These are phyloP conservation scores for Drosophila eohydei DNA, from an alignment of 2,888 invertebrate genomes.

Conservation along the genomic window DNA sequence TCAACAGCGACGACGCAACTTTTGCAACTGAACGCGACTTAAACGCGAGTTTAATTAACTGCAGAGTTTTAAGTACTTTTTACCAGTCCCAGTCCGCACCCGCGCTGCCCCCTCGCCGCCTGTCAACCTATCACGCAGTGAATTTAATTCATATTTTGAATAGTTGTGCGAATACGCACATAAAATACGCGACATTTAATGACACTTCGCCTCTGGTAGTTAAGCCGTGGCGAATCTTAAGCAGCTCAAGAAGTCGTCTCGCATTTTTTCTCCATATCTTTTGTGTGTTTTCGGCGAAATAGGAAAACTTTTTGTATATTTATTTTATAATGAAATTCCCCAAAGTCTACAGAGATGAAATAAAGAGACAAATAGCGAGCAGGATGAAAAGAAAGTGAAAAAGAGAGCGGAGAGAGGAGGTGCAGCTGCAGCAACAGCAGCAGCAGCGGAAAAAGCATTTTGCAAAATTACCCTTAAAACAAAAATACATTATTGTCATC, in stretches of 20 bases:
- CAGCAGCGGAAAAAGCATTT: conserved; percentile 72
- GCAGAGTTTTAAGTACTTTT: conserved; percentile 72
- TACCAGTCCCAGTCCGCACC: background rate
- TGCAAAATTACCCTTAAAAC: conserved; percentile 82
- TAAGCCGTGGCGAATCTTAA: conserved; percentile 21
- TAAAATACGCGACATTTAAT: conserved; percentile 50
- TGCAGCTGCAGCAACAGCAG: background rate
- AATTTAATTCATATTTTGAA: conserved; percentile 69
- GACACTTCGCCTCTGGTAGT: conserved; percentile 21
- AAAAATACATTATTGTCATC: conserved; percentile 84
- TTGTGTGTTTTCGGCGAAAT: conserved; percentile 52
- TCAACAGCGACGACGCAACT: conserved; percentile 31
- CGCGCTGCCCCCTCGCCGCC: background rate
- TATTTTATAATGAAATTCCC: conserved; percentile 79
- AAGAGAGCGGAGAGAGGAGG: background rate
- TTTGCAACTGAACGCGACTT: conserved; percentile 44
- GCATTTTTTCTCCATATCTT: conserved; percentile 60
- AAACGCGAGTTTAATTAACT: conserved; percentile 74
- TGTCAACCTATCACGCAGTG: conserved; percentile 23
- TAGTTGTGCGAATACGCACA: conserved; percentile 61
- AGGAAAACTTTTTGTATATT: conserved; percentile 71
- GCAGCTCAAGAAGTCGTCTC: conserved; percentile 39
- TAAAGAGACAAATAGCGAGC: conserved; percentile 20
- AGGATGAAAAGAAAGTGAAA: background rate
- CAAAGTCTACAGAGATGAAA: conserved; percentile 59